These are phyloP conservation scores for Augiades crinisus DNA, from an alignment of 2,888 invertebrate genomes.

Conservation along the genomic window DNA sequence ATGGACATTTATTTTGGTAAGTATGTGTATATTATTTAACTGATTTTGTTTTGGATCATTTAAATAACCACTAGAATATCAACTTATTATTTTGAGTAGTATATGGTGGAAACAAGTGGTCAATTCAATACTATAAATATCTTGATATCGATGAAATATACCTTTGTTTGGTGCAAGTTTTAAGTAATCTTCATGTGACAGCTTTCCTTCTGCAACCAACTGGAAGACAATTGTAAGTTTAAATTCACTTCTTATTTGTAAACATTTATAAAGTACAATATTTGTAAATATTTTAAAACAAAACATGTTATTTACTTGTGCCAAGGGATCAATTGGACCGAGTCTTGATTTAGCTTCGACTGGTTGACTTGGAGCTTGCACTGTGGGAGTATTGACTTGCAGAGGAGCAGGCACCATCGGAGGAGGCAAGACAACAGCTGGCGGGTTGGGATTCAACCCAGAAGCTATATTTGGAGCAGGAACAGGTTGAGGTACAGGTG, in stretches of 20 bases:
- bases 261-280: too few relatives aligned
- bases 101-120: too few relatives aligned
- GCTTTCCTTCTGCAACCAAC: constrained; percentile 73
- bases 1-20: too few relatives aligned
- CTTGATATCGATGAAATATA: constrained; percentile 39
- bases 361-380: constrained; percentile 17
- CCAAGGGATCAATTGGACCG: constrained; percentile 61
- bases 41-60: too few relatives aligned
- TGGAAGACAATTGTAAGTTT: constrained; percentile 47
- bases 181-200: constrained; percentile 70
- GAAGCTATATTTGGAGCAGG: constrained; percentile 37
- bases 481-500: constrained; percentile 41
- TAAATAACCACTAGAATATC: too few relatives aligned
- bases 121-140: too few relatives aligned
- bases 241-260: constrained; percentile 19
- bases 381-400: constrained; percentile 37
- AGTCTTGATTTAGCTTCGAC: constrained; percentile 30
- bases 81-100: too few relatives aligned
- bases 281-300: too few relatives aligned
- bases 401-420: constrained; percentile 45
- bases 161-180: constrained; percentile 73
- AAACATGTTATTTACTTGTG: constrained; percentile 59
- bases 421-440: too few relatives aligned
- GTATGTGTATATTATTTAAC: too few relatives aligned
- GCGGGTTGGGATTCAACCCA: constrained; percentile 30